phyloP scores from a whole-genome alignment of 64 coral and sea anemone species.

The Montipora capricornis region DNA sequence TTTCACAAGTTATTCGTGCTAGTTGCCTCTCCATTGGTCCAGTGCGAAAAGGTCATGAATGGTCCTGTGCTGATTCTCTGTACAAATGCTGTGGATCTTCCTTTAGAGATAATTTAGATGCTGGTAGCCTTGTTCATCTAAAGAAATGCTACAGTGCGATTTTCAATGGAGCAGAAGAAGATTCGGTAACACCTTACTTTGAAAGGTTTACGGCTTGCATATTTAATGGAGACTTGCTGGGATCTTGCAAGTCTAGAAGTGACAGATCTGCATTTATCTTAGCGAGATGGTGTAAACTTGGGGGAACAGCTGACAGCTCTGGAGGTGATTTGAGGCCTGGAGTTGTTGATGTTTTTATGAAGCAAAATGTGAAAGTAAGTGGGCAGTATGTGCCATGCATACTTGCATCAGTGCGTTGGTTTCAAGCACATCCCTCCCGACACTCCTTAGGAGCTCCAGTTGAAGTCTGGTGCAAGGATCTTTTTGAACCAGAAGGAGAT shows the following conservation, averaged over 20 bases:
- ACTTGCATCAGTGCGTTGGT: too few species aligned
- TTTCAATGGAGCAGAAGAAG: conserved; percentile 12
- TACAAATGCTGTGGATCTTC: conserved; percentile 35
- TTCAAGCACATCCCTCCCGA: too few species aligned
- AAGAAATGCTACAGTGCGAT: conserved; percentile 2
- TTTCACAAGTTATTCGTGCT: conserved; percentile 24
- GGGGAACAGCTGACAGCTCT: too few species aligned
- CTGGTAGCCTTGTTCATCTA: not conserved
- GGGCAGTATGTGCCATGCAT: too few species aligned
- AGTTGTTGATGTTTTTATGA: too few species aligned
- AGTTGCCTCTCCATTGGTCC: conserved; percentile 39
- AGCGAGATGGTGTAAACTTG: too few species aligned
- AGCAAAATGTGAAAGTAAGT: too few species aligned
- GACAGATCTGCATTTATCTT: conserved; percentile 17
- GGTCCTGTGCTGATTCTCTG: conserved; percentile 17
- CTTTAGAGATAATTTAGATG: conserved; percentile 2
- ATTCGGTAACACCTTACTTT: conserved; percentile 25
- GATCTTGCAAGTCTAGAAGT: conserved; percentile 44
- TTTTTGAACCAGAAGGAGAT: too few species aligned
- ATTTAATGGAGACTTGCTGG: conserved; percentile 45
- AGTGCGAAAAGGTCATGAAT: conserved; percentile 38
- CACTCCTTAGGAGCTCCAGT: too few species aligned
- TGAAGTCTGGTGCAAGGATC: too few species aligned
- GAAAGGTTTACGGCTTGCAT: conserved; percentile 39
- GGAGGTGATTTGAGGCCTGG: too few species aligned